Conservation (phyloP, 2,888 invertebrate species). For the Trichacis sp. region DNA sequence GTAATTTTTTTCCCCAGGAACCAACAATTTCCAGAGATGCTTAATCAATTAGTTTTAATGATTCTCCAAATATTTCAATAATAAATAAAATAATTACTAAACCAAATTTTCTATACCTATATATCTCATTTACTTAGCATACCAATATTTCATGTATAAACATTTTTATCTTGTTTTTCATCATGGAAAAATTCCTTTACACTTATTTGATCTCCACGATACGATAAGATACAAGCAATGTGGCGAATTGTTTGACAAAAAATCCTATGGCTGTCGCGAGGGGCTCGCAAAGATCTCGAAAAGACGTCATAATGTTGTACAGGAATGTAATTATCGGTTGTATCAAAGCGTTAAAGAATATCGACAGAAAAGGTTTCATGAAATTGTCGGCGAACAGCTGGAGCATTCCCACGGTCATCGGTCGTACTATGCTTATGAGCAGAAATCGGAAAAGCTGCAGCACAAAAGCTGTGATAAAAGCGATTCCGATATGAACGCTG, state of each 20-base stretch:
- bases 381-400: slow-evolving; percentile 78
- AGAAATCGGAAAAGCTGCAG: slow-evolving; percentile 74
- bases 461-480: slow-evolving; percentile 74
- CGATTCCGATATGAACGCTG: slow-evolving; percentile 73
- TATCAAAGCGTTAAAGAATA: slow-evolving; percentile 75
- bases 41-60: too few relatives aligned
- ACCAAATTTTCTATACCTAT: too few relatives aligned
- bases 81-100: too few relatives aligned
- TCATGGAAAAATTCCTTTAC: too few relatives aligned
- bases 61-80: too few relatives aligned
- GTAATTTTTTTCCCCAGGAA: too few relatives aligned
- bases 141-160: too few relatives aligned
- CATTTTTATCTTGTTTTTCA: too few relatives aligned
- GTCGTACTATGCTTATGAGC: slow-evolving; percentile 73
- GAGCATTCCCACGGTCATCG: slow-evolving; percentile 73
- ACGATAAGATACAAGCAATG: too few relatives aligned
- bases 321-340: slow-evolving; percentile 78
- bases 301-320: slow-evolving; percentile 74
- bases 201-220: slow-evolving; percentile 70
- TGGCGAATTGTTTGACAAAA: slow-evolving; percentile 70
- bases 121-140: too few relatives aligned
- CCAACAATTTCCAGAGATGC: too few relatives aligned
- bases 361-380: slow-evolving; percentile 76
- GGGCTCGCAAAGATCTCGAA: slow-evolving; percentile 75
- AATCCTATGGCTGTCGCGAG: slow-evolving; percentile 73